A percentile compares a stretch with the other conserved stretches of the same genome.
Evolutionary conservation across 2,888 invertebrate genomes (phyloP).

Genomic region (Zaprionus lineosus): DNA sequence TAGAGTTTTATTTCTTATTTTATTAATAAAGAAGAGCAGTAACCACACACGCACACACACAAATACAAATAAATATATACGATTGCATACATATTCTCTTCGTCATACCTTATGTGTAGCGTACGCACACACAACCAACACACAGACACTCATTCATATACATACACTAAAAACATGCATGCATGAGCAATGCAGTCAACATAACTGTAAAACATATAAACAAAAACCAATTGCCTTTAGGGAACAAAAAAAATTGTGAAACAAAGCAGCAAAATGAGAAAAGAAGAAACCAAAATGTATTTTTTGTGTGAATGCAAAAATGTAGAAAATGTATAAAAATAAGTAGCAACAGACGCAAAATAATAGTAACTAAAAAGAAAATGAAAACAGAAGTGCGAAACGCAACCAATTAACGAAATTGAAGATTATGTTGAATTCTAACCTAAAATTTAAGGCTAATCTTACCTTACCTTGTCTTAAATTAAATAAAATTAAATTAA

Average conservation of each 20-base stretch:
- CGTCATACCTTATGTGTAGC: too few relatives aligned
- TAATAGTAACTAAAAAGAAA: slow-evolving; percentile 9
- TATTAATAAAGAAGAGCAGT: too few relatives aligned
- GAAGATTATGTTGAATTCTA: slow-evolving; percentile 30
- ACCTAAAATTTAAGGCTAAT: slow-evolving; percentile 5
- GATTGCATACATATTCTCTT: slow-evolving; percentile 1
- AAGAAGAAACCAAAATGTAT: slow-evolving; percentile 44
- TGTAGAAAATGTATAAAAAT: too few relatives aligned
- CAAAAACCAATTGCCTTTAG: slow-evolving; percentile 63
- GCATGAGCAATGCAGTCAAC: slow-evolving; percentile 26
- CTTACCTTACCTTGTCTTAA: too few relatives aligned
- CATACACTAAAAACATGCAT: slow-evolving; percentile 3
- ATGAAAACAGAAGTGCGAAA: too few relatives aligned
- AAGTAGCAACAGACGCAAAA: too few relatives aligned
- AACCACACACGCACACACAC: slow-evolving; percentile 16
- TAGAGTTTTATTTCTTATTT: too few relatives aligned
- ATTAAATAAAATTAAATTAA: slow-evolving; percentile 22
- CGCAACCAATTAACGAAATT: too few relatives aligned
- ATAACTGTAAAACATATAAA: slow-evolving; percentile 14
- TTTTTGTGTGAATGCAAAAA: slow-evolving; percentile 48
- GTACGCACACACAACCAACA: slow-evolving; percentile 7
- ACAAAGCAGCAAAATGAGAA: slow-evolving; percentile 8
- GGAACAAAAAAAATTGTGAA: slow-evolving; percentile 57
- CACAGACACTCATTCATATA: slow-evolving; percentile 12
- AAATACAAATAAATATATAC: slow-evolving; percentile 15